Evolutionary conservation across 2,797 vertebrate genomes (phyloP).

Genomic region (Molothrus ater): DNA sequence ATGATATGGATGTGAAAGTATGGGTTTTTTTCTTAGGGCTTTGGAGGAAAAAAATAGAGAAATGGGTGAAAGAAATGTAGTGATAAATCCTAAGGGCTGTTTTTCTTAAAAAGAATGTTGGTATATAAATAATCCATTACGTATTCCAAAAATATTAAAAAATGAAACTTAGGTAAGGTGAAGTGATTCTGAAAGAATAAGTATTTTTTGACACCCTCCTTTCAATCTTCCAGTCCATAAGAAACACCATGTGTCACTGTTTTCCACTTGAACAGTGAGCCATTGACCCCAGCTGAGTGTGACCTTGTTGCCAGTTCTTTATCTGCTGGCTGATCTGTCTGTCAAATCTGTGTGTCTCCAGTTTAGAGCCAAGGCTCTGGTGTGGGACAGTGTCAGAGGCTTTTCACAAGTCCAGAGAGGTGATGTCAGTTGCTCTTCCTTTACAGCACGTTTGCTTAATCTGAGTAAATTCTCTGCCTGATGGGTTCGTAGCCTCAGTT

Average conservation of each 20-base stretch:
- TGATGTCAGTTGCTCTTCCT: neutral
- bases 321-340: neutral
- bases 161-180: neutral
- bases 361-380: neutral
- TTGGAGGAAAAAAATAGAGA: neutral
- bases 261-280: neutral
- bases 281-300: neutral
- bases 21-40: neutral
- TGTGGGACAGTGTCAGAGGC: neutral
- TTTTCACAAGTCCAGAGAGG: no score
- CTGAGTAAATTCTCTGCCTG: neutral
- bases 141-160: fast-evolving
- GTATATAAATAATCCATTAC: neutral
- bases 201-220: neutral
- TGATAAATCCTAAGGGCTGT: neutral
- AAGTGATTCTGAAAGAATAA: neutral
- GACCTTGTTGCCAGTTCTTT: neutral
- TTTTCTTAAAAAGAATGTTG: neutral
- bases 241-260: neutral
- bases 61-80: neutral
- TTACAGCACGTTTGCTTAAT: neutral
- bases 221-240: neutral
- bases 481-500: neutral
- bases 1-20: neutral
- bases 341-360: neutral